Evolutionary conservation across 2,797 vertebrate genomes (phyloP).

Genomic region (Labroides dimidiatus): DNA sequence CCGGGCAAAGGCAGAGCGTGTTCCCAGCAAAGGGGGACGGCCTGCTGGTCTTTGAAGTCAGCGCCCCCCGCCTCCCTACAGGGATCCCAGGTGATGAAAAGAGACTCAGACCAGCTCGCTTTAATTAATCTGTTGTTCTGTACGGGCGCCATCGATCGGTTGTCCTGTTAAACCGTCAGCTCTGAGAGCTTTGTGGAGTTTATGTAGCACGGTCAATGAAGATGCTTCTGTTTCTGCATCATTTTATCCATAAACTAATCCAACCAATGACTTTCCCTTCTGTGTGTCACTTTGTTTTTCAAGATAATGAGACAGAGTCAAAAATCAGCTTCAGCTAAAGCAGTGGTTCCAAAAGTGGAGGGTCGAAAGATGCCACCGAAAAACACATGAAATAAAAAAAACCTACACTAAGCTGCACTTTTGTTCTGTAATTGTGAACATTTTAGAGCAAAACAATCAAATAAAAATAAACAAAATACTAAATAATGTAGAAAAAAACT

Average conservation of each 20-base stretch:
- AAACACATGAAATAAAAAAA: too few relatives aligned
- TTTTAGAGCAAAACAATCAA: too few relatives aligned
- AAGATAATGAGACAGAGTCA: neutral
- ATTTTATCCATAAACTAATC: neutral
- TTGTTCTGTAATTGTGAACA: too few relatives aligned
- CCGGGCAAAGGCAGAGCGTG: conserved; percentile 8
- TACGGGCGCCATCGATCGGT: neutral
- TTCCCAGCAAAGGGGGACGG: conserved; percentile 27
- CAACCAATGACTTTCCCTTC: neutral
- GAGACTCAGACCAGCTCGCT: conserved; percentile 15
- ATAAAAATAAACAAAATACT: too few relatives aligned
- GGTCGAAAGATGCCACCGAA: neutral
- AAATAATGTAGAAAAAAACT: too few relatives aligned
- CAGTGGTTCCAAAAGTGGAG: too few relatives aligned
- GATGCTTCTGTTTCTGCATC: neutral
- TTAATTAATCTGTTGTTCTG: conserved; percentile 36
- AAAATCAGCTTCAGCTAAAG: neutral
- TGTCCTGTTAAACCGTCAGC: neutral
- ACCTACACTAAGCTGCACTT: too few relatives aligned
- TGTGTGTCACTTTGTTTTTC: neutral
- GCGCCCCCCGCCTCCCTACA: conserved; percentile 19
- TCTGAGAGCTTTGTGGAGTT: neutral
- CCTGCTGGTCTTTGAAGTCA: conserved; percentile 48
- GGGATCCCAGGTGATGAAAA: conserved; percentile 27
- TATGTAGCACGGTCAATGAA: neutral